Evolutionary conservation across 2,888 invertebrate species (phyloP).

Genomic region (Ceraclea dissimilis): DNA sequence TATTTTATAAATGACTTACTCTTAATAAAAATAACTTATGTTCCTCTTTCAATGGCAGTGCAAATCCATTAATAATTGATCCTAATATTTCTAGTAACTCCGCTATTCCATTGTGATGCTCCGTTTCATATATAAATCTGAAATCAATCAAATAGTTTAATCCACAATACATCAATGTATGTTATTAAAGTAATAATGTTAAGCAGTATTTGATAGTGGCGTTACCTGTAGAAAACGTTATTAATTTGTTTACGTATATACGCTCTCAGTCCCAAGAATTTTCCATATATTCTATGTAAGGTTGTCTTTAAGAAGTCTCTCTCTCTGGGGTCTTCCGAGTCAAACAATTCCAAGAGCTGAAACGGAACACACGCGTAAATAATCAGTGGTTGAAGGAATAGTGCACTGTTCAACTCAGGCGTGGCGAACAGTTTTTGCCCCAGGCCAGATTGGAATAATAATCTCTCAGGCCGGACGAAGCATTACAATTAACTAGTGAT

Average conservation of each 20-base stretch:
- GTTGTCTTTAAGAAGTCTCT: slow-evolving; percentile 97
- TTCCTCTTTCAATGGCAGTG: slow-evolving; percentile 94
- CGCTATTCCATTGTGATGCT: slow-evolving; percentile 96
- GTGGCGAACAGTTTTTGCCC: no score
- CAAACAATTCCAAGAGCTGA: slow-evolving; percentile 88
- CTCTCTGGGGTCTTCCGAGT: slow-evolving; percentile 94
- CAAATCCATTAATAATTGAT: slow-evolving; percentile 98
- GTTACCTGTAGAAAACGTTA: slow-evolving; percentile 85
- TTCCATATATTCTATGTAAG: slow-evolving; percentile 95
- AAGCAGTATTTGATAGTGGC: slow-evolving; percentile 24
- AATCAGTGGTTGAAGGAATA: no score
- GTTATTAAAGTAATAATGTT: background rate
- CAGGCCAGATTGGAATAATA: no score
- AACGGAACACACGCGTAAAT: slow-evolving; percentile 28
- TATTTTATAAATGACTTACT: slow-evolving; percentile 49
- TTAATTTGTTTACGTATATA: slow-evolving; percentile 98
- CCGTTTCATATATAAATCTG: slow-evolving; percentile 98
- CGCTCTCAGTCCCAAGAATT: slow-evolving; percentile 90
- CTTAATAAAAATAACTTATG: slow-evolving; percentile 95
- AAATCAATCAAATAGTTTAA: no score
- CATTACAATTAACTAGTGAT: no score
- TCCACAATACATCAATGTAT: no score
- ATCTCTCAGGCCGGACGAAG: no score
- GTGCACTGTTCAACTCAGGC: no score
- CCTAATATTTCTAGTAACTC: slow-evolving; percentile 95